Evolutionary conservation across 1,140 invertebrate species (phyloP), one percentile per base, ranked within the genome.

Genomic region (Episyrphus balteatus): DNA sequence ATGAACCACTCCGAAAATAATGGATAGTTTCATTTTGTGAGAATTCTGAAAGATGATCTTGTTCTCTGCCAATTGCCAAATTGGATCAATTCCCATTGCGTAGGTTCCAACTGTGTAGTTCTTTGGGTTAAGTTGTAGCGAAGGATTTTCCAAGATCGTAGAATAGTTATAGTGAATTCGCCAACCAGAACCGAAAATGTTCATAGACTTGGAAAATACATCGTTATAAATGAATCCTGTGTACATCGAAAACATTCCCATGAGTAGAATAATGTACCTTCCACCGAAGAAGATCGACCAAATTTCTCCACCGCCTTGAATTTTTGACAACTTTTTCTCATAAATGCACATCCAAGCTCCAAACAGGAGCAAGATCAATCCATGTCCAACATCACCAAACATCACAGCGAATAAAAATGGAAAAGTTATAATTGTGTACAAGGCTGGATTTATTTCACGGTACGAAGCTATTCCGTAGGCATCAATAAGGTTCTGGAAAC

Each of bases 1-100:
- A 67, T 99, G 95, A 44, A 82, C 55, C 0, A 99, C 90, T 17
- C 94, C 95, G 59, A 98, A 82, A 50, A 98, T 92, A 48, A 99
- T 91, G 12, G 93, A 97, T 26, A 96, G 71, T 67, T 99, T 99
- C 96, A 99, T 99, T 75, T 99, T 99, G 71, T 89, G 93, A 0
- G 92, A 94, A 71, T 99, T 99, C 19, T 92, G 70, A 71, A 96
- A 98, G 39, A 91, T 86, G 54, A 99, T 95, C 45, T 98, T 98
- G 72, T 99, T 98, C 45, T 81, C 76, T 11, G 93, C 80, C 44
- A 92, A 55, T 72, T 92, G 83, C 91, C 90, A 94, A 48, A 87
- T 76, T 32, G 90, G 90, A 75, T 93, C 91, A 47, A 93, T 61
- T 32, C 92, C 92, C 51, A 95, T 75, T 2, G 86, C 81, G 73